phyloP scores from a whole-genome alignment of 2,113 vertebrate species.

The Apaloderma vittatum region DNA sequence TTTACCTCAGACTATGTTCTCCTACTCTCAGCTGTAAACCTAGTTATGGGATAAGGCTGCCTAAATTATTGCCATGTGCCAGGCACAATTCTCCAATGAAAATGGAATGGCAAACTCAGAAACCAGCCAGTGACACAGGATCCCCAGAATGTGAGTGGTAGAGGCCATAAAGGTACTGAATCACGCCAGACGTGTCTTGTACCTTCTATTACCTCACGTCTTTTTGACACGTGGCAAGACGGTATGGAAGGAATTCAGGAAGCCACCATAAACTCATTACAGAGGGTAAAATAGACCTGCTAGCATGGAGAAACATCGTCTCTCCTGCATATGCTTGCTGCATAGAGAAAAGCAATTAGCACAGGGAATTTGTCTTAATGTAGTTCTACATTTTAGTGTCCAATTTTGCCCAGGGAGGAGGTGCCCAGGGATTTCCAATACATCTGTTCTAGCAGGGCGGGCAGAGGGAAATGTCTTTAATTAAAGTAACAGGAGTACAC shows the following conservation, averaged over 20 bases:
- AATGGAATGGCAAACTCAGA: background rate
- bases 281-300: background rate
- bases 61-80: background rate
- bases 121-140: background rate
- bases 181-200: background rate
- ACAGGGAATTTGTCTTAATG: conserved; percentile 37
- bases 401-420: background rate
- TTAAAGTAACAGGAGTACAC: conserved; percentile 54
- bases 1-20: background rate
- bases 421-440: conserved; percentile 48
- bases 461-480: conserved; percentile 56
- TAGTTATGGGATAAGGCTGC: background rate
- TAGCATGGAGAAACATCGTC: background rate
- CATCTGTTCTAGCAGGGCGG: conserved; percentile 31
- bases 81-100: background rate
- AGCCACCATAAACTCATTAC: background rate
- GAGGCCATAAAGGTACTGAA: background rate
- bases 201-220: background rate
- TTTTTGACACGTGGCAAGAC: background rate
- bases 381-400: background rate
- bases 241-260: background rate
- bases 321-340: background rate
- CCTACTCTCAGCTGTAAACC: background rate
- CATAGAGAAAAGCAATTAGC: background rate
- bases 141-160: background rate